Evolutionary conservation across 1,140 invertebrate genomes (phyloP), one percentile per base, ranked within the genome.

Genomic region (Drosophila repletoides): DNA sequence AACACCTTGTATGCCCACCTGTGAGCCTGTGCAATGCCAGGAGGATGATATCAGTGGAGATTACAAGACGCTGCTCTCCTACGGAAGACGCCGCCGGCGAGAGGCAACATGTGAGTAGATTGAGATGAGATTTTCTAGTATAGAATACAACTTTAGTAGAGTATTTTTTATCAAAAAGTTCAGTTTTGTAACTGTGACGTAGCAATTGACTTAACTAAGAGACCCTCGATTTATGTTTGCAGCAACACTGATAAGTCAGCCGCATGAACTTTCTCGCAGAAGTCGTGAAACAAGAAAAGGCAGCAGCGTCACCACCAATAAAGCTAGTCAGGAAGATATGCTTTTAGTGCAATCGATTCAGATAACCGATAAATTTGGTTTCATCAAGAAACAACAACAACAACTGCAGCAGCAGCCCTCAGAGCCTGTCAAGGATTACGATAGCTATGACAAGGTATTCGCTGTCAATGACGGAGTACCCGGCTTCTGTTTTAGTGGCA

Each of bases 361-460:
- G 88, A 98, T 98, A 70, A 96, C 95, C 1, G 97, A 98, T 89
- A 97, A 97, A 75, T 98, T 98, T 86, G 95, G 95, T 1, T 96
- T 96, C 88, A 94, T 31, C 22, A 60, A 70, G 9, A 63, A 96
- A 59, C 72, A 89, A 14, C 92, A 96, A 59, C 72, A 89, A 14
- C 92, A 92, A 46, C 88, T 45, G 34, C 36, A 60, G 28, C 72
- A 49, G 31, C 24, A 72, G 14, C 51, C 48, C 34, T 49, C n/a
- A 43, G 29, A 7, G 64, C 31, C 40, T 53, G n/a, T 33, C 38
- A 76, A 53, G 33, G 72, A 90, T 48, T 92, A 92, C 72, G 92
- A 93, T 12, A 12, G 9, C 21, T 52, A 59, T 34, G 77, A 92
- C 92, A 43, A 92, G 93, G 49, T 93, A 2, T 33, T 91, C 79